Conservation (phyloP, 2,888 invertebrate species). For the Diabrotica balteata region DNA sequence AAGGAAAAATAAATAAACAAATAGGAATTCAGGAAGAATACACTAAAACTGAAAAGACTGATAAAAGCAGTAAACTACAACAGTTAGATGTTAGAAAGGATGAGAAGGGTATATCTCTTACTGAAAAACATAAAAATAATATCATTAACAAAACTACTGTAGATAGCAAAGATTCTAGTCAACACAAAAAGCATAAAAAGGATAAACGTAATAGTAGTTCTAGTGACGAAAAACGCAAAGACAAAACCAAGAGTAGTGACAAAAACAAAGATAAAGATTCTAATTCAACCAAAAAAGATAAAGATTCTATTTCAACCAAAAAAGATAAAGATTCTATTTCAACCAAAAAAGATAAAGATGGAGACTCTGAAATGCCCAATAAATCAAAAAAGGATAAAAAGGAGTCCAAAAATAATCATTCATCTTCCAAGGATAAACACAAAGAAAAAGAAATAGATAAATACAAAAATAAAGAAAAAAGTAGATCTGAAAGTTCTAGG, state of each 20-base stretch:
- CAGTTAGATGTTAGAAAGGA: slow-evolving; percentile 46
- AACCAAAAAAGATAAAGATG: slow-evolving; percentile 13
- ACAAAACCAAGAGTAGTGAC: slow-evolving; percentile 25
- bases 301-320: slow-evolving; percentile 31
- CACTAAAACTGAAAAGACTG: slow-evolving; percentile 12
- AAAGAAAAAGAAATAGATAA: slow-evolving; percentile 23
- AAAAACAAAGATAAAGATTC: slow-evolving; percentile 18
- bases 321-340: slow-evolving; percentile 31
- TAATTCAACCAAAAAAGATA: slow-evolving; percentile 27
- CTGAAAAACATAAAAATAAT: slow-evolving; percentile 23
- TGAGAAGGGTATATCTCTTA: slow-evolving; percentile 47
- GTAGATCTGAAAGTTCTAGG: slow-evolving; percentile 28
- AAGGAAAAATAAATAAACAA: slow-evolving; percentile 23
- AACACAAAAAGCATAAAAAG: slow-evolving; percentile 31
- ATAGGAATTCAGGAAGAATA: too few relatives aligned
- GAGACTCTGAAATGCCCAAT: background rate
- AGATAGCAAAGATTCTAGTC: slow-evolving; percentile 30
- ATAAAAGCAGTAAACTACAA: slow-evolving; percentile 8
- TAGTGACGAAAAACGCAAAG: slow-evolving; percentile 31
- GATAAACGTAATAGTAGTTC: slow-evolving; percentile 47
- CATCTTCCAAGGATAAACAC: slow-evolving; percentile 4
- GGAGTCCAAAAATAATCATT: slow-evolving; percentile 2
- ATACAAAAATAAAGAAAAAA: slow-evolving; percentile 50
- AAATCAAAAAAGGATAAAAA: slow-evolving; percentile 19
- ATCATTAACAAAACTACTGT: slow-evolving; percentile 22